These are phyloP conservation scores for Empis livida DNA, from an alignment of 2,888 invertebrate genomes.

Conservation along the genomic window DNA sequence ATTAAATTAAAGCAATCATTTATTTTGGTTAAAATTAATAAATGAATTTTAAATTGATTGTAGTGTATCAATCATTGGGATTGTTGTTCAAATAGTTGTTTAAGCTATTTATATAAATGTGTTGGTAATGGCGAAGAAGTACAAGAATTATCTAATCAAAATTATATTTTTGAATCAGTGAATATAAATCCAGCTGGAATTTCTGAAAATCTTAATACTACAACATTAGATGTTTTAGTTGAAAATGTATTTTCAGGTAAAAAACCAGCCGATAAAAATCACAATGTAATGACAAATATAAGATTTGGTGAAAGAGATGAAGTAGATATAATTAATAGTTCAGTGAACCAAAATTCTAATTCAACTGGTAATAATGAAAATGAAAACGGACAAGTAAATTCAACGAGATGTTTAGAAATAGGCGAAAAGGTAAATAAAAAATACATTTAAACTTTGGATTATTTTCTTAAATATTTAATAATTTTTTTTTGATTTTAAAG, in stretches of 20 bases:
- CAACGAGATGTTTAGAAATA: conserved; percentile 13
- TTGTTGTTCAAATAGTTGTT: conserved; percentile 29
- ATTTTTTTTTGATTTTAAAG: conserved; percentile 15
- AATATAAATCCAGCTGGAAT: not conserved
- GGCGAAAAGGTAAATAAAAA: conserved; percentile 16
- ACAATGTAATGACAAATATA: too few relatives aligned
- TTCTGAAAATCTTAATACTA: not conserved
- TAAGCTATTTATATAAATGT: conserved; percentile 24
- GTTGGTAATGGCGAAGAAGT: conserved; percentile 8
- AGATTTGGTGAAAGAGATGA: too few relatives aligned
- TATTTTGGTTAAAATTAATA: not conserved
- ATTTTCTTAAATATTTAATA: not conserved
- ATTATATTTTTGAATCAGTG: too few relatives aligned
- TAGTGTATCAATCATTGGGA: conserved; percentile 29
- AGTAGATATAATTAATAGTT: too few relatives aligned
- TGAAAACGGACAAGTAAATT: not conserved
- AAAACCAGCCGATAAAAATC: not conserved
- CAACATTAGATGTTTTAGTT: not conserved
- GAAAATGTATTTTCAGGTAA: not conserved
- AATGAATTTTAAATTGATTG: too few relatives aligned
- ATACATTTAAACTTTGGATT: not conserved
- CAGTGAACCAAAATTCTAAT: too few relatives aligned
- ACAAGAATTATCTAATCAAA: not conserved
- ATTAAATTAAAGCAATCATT: not conserved
- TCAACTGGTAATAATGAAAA: not conserved